Base-by-base conservation (phyloP, 2,888 invertebrate species). In the Biston betularia region DNA sequence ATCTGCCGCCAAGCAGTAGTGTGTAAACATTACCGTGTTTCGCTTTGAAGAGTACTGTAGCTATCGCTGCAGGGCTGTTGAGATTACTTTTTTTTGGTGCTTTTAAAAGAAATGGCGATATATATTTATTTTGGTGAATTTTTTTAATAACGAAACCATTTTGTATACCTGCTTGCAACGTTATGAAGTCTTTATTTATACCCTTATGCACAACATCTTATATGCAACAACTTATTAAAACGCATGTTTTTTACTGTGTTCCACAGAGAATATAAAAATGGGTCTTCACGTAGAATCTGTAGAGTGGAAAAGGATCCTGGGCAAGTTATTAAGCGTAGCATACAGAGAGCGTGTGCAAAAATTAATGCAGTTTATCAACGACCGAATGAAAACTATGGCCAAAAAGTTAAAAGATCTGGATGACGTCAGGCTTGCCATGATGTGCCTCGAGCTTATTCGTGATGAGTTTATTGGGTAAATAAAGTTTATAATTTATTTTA, bases 361-460 rank as follows among this genome's bases (percentile, higher is more conserved):
- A 78, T 94, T 97, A 81, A 95, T 96, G 72, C 96, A 96, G 63
- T 98, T 98, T 78, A 97, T 98, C 50, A 95, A 95, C 34, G 96
- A 96, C 14, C 96, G 96, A 73, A 95, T 96, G 85, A 97, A 96
- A 80, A 94, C 96, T 35, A 90, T 97, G 77, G 84, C 89, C 10
- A 96, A 96, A 75, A 95, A 95, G 34, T 95, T 98, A 38, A 96
- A 96, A 77, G 97, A 97, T 86, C 90, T 97, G 70, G 97, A 97
- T 75, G 97, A 97, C 78, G 97, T 97, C 58, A 95, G 97, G 78
- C 85, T 96, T 35, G 97, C 97, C 1, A 98, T 98, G 97, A 89
- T 95, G 77, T 97, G 97, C 70, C 92, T 98, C 57, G 95, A 95
- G 76, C 93, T 95, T 71, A 96, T 98, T 70, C 93, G 97, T 55